Base-by-base conservation (phyloP, 2,113 vertebrate species). In the Protobothrops mucrosquamatus region DNA sequence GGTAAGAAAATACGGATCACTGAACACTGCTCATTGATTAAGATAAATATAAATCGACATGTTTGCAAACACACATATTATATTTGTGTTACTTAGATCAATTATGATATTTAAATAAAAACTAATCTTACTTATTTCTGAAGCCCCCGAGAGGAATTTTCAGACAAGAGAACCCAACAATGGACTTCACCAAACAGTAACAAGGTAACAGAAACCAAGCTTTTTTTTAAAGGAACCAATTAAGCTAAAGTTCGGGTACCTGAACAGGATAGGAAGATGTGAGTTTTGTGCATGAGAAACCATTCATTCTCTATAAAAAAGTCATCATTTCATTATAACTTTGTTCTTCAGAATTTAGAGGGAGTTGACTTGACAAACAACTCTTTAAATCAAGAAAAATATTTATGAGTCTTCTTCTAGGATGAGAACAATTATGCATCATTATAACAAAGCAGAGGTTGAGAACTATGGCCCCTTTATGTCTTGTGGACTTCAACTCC, bases 1-100 rank as follows among this genome's bases (percentile, higher is more conserved):
- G 88, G 89, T 48, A 93, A 94, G 85, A 90, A 91, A 93, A 94
- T 94, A 95, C 93, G 91, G 92, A 88, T 95, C 96, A 97, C 95
- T 94, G 94, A 39, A 93, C 88, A 90, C 85, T 86, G 51, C 90
- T 92, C 57, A 93, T 91, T 89, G 89, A 88, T 56, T 61, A 94
- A 87, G 92, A 95, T 95, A 95, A 95, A 93, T 90, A 94, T 93
- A 94, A 91, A 91, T 48, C 94, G 54, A 22, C 92, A 94, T 94
- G 74, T 85, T 91, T 88, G 89, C 56, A 15, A 0, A 0, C 89
- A 91, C 46, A 22, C 15, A 89, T 8, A 7, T 90, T 61, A 74
- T 91, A 24, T 57, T 95, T 81, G 88, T 88, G 92, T 85, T 85
- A 89, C 95, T 87, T 0, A 29, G 15, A 85, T 0, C 23, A 52